Evolutionary conservation across 2,113 vertebrate genomes (phyloP).

Genomic region (Epinephelus cyanopodus): DNA sequence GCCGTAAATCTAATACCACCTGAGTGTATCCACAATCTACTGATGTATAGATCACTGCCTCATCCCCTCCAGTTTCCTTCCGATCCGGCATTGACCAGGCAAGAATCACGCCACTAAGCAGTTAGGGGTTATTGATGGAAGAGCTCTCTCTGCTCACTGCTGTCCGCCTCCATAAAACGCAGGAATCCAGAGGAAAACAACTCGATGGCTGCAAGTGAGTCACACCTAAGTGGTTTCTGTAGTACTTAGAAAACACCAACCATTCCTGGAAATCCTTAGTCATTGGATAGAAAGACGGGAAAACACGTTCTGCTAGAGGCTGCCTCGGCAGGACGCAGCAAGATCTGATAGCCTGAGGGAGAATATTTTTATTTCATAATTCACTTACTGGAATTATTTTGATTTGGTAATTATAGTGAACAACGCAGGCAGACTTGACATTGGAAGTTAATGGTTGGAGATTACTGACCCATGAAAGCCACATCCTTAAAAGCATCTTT

Average conservation of each 20-base stretch:
- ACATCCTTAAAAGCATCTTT: background rate
- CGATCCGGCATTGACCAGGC: constrained; percentile 54
- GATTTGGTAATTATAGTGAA: background rate
- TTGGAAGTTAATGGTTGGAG: background rate
- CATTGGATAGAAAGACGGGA: constrained; percentile 29
- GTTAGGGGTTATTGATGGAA: constrained; percentile 77
- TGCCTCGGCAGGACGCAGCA: background rate
- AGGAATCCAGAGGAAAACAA: constrained; percentile 61
- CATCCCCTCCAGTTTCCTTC: constrained; percentile 40
- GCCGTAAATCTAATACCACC: constrained; percentile 29
- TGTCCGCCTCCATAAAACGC: constrained; percentile 71
- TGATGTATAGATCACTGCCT: constrained; percentile 56
- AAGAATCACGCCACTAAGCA: constrained; percentile 68
- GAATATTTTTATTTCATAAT: background rate
- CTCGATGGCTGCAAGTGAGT: constrained; percentile 61
- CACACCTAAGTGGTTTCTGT: constrained; percentile 65
- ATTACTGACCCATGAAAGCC: background rate
- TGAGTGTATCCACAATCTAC: constrained; percentile 33
- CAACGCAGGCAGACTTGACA: background rate
- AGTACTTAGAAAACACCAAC: constrained; percentile 37
- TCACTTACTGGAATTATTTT: background rate
- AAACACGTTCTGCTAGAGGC: background rate
- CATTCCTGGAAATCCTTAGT: constrained; percentile 61
- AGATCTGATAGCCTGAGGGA: background rate
- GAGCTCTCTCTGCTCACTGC: constrained; percentile 51